These are phyloP conservation scores for Mesorhabditis sp. DNA, from an alignment of 2,888 invertebrate genomes.

Conservation along the genomic window DNA sequence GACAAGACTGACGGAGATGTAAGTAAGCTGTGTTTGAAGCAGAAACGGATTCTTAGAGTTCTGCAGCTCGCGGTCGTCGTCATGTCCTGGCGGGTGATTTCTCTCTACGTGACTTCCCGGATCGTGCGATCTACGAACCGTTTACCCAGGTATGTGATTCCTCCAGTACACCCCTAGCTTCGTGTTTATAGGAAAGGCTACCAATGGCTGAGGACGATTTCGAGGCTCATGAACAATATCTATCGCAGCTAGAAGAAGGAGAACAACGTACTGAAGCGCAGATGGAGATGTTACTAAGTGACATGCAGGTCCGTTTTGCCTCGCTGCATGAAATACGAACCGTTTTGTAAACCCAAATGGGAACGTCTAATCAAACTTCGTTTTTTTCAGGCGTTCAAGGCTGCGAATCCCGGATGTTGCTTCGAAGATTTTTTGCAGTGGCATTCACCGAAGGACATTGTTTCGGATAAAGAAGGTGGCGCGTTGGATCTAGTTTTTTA, in stretches of 20 bases:
- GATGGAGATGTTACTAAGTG: constrained; percentile 87
- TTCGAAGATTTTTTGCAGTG: constrained; percentile 94
- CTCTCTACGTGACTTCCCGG: neutral
- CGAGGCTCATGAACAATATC: constrained; percentile 84
- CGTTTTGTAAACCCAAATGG: neutral
- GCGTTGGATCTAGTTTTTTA: neutral
- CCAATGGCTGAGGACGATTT: constrained; percentile 96
- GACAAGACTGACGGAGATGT: constrained; percentile 72
- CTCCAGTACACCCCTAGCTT: constrained; percentile 6
- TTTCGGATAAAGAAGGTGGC: constrained; percentile 70
- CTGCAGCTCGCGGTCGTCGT: neutral
- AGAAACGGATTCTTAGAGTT: neutral
- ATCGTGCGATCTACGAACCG: constrained; percentile 7
- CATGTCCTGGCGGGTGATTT: neutral
- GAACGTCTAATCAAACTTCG: constrained; percentile 4
- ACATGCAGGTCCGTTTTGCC: constrained; percentile 76
- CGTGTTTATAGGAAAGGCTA: constrained; percentile 74
- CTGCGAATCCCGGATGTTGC: constrained; percentile 86
- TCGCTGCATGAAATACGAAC: neutral
- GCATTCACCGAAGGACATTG: constrained; percentile 90
- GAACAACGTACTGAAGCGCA: constrained; percentile 86
- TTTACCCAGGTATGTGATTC: constrained; percentile 7
- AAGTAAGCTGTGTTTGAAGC: constrained; percentile 10
- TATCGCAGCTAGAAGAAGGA: constrained; percentile 80
- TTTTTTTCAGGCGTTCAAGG: constrained; percentile 60